These are phyloP conservation scores for Polydrusus cervinus DNA, from an alignment of 2,888 invertebrate genomes.

Conservation along the genomic window DNA sequence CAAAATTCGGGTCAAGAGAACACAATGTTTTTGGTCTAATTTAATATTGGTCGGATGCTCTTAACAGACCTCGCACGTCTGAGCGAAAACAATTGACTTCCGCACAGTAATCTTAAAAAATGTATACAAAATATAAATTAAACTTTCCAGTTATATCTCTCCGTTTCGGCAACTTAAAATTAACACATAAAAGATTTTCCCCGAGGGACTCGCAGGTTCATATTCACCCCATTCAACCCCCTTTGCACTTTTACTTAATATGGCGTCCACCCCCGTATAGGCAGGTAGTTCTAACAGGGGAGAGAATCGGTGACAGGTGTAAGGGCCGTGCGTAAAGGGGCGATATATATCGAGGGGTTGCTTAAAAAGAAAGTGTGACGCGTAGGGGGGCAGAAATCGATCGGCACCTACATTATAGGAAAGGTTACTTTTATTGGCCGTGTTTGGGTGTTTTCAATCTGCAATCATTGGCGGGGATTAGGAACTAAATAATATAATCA, in stretches of 20 bases:
- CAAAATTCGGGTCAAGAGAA: too few relatives aligned
- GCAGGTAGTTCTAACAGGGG: constrained; percentile 50
- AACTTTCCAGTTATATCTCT: too few relatives aligned
- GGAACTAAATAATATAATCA: not conserved
- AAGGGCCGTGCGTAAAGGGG: constrained; percentile 46
- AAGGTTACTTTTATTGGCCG: constrained; percentile 26
- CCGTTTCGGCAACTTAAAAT: too few relatives aligned
- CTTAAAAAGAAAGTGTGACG: constrained; percentile 42
- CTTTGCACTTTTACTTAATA: constrained; percentile 44
- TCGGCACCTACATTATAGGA: constrained; percentile 31
- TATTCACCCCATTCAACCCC: constrained; percentile 39
- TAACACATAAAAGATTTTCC: too few relatives aligned
- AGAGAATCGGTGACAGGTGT: constrained; percentile 52
- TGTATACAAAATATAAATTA: too few relatives aligned
- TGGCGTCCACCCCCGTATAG: constrained; percentile 53
- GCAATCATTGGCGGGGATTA: constrained; percentile 8
- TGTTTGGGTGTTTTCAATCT: not conserved
- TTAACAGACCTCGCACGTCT: too few relatives aligned
- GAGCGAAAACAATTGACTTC: too few relatives aligned
- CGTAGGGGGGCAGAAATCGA: constrained; percentile 45
- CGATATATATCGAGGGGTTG: constrained; percentile 49
- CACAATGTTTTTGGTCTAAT: too few relatives aligned
- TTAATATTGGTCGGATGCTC: too few relatives aligned
- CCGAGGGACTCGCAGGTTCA: constrained; percentile 21
- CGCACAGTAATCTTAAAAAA: too few relatives aligned